These are phyloP conservation scores for Chaenocephalus aceratus DNA, from an alignment of 2,113 vertebrate genomes.

Conservation along the genomic window DNA sequence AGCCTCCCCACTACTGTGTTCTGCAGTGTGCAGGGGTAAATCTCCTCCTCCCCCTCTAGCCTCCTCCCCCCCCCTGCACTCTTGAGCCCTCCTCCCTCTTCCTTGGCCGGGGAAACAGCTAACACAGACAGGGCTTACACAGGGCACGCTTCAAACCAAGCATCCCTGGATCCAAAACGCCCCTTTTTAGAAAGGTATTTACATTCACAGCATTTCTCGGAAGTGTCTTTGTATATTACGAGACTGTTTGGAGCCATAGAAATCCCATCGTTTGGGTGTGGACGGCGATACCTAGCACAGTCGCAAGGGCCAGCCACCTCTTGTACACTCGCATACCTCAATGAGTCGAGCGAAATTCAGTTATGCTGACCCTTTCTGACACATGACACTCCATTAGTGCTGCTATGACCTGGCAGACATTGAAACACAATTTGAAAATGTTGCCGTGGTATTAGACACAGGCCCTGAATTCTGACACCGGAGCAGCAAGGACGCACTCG, in stretches of 20 bases:
- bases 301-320: constrained; percentile 56
- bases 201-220: constrained; percentile 40
- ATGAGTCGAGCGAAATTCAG: constrained; percentile 39
- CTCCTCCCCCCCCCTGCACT: constrained; percentile 1
- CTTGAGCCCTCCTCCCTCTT: constrained; percentile 32
- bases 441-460: constrained; percentile 48
- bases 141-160: constrained; percentile 32
- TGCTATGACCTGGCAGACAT: constrained; percentile 53
- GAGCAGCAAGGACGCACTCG: constrained; percentile 12
- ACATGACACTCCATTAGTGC: constrained; percentile 56
- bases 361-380: constrained; percentile 49
- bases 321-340: constrained; percentile 52
- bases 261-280: constrained; percentile 46
- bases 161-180: constrained; percentile 34
- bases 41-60: constrained; percentile 31
- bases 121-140: constrained; percentile 33
- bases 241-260: constrained; percentile 61
- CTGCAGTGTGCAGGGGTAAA: constrained; percentile 54
- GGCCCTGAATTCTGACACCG: constrained; percentile 40
- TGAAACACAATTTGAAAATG: constrained; percentile 56
- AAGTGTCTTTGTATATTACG: constrained; percentile 31
- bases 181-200: constrained; percentile 54
- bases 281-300: constrained; percentile 19
- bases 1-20: constrained; percentile 64
- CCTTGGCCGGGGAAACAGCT: constrained; percentile 28